Percentiles rank a stretch among this genome's conserved stretches.
Evolutionary conservation across 2,797 vertebrate species (phyloP).

Genomic region (Sparus aurata): DNA sequence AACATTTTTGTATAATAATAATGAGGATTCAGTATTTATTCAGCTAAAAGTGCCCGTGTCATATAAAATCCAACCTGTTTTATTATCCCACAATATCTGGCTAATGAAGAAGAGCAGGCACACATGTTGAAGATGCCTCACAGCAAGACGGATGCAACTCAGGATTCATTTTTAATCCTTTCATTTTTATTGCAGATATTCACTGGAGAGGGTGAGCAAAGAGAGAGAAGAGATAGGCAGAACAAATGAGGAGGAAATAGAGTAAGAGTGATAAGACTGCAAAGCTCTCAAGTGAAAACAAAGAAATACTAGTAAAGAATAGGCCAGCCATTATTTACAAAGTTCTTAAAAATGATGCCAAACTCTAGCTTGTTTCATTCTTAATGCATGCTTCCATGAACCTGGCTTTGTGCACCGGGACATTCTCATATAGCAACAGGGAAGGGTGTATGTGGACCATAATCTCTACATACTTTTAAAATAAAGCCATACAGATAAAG

Average conservation of each 20-base stretch:
- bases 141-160: slow-evolving; percentile 73
- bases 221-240: slow-evolving; percentile 46
- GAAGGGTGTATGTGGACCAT: neutral
- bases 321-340: neutral
- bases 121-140: slow-evolving; percentile 57
- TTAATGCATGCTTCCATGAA: neutral
- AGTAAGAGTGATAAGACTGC: slow-evolving; percentile 41
- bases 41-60: slow-evolving; percentile 53
- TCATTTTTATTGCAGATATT: slow-evolving; percentile 76
- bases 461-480: neutral
- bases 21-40: neutral
- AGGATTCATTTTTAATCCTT: slow-evolving; percentile 76
- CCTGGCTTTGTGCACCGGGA: neutral
- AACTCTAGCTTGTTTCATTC: neutral
- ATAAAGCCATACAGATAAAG: neutral
- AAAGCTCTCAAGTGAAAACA: slow-evolving; percentile 42
- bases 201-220: slow-evolving; percentile 59
- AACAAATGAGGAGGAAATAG: slow-evolving; percentile 46
- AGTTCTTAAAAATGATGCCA: slow-evolving; percentile 6
- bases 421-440: too few species aligned
- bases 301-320: slow-evolving; percentile 22
- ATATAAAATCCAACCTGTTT: slow-evolving; percentile 70
- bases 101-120: slow-evolving; percentile 62
- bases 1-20: too few species aligned
- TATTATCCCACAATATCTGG: slow-evolving; percentile 72